These are phyloP conservation scores for Polydesmus complanatus DNA, from an alignment of 2,888 invertebrate genomes.

Conservation along the genomic window DNA sequence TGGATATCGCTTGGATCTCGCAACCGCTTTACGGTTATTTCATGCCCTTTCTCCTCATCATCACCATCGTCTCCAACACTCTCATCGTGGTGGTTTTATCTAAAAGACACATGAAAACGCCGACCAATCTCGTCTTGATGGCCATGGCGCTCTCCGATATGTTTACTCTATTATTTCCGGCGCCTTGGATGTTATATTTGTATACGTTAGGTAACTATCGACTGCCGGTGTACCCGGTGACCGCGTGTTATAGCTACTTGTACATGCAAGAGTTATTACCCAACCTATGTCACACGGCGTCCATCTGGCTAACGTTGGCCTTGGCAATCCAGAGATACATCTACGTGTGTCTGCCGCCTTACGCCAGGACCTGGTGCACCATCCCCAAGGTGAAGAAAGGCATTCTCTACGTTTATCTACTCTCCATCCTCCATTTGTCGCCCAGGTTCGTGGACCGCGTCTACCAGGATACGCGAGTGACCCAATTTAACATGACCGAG, in stretches of 20 bases:
- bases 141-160: slow-evolving; percentile 94
- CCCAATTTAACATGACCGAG: slow-evolving; percentile 20
- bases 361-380: slow-evolving; percentile 60
- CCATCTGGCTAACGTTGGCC: slow-evolving; percentile 82
- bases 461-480: slow-evolving; percentile 34
- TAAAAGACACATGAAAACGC: slow-evolving; percentile 78
- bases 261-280: slow-evolving; percentile 45
- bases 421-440: slow-evolving; percentile 67
- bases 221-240: slow-evolving; percentile 58
- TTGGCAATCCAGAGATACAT: slow-evolving; percentile 86
- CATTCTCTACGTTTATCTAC: slow-evolving; percentile 59
- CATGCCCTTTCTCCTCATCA: slow-evolving; percentile 67
- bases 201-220: slow-evolving; percentile 62
- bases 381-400: slow-evolving; percentile 58
- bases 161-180: slow-evolving; percentile 78
- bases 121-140: slow-evolving; percentile 81
- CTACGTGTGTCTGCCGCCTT: slow-evolving; percentile 83
- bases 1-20: no score
- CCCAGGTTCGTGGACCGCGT: slow-evolving; percentile 65
- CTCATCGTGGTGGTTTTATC: slow-evolving; percentile 79
- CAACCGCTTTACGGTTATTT: slow-evolving; percentile 61
- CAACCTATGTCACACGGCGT: slow-evolving; percentile 81
- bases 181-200: slow-evolving; percentile 83
- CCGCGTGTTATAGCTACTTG: slow-evolving; percentile 62
- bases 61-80: slow-evolving; percentile 81